Base-by-base conservation (phyloP, 2,797 vertebrate species). In the Cyprinella venusta region DNA sequence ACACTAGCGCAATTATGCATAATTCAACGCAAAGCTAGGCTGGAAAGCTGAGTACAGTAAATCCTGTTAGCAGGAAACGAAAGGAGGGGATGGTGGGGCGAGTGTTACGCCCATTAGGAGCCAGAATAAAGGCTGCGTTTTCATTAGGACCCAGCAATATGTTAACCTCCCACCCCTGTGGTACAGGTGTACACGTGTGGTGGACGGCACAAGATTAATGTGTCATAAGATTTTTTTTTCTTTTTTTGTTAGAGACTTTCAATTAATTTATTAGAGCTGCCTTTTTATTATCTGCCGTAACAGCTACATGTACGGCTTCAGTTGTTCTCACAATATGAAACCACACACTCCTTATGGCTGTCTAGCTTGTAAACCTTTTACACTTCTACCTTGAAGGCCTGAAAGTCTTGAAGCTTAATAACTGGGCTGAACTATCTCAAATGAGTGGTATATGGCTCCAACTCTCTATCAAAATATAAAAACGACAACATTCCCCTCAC, bases 1-100 rank as follows among this genome's bases (percentile, higher is more conserved):
- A 90, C 8, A 78, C 84, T 84, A 85, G 90, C 42, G 88, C 92
- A 90, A 93, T 94, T 93, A 92, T 90, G 89, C 92, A 93, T 88
- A 92, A 94, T 93, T 93, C 91, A 93, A 86, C 89, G 90, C 89
- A 89, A 91, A 86, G 88, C 76, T 79, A 87, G 77, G 80, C 50
- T 83, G 79, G 59, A 86, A 84, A 84, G 79, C 76, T 72, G 79
- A 80, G 87, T 86, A 92, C 89, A 88, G 88, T 86, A 88, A 88
- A 90, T 87, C 89, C 89, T 83, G 87, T 88, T 89, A 86, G 88
- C 48, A 86, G 65, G n/a, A 63, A 72, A 64, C 65, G 56, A 59
- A 64, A 26, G 33, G n/a, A 56, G 63, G 68, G 38, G 15, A 68
- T 1, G 36, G 76, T n/a, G 71, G 36, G 36, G 15, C 19, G 24